Conservation (phyloP, 2,797 vertebrate species). For the Oreortyx pictus region DNA sequence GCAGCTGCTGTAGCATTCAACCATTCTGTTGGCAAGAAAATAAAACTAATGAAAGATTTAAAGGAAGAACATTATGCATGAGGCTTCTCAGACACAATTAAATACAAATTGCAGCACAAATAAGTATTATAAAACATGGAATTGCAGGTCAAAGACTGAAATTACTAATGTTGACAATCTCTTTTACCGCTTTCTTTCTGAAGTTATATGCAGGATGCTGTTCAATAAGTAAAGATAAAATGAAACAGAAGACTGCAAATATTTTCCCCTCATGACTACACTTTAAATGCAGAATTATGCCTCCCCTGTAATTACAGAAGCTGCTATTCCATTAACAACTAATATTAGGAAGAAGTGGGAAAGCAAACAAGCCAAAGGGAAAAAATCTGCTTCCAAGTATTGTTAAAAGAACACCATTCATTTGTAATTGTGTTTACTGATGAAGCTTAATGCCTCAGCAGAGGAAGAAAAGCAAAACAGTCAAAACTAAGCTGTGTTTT, state of each 20-base stretch:
- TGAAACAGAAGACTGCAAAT: not conserved
- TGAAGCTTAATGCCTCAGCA: slow-evolving; percentile 49
- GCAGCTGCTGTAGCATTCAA: slow-evolving; percentile 33
- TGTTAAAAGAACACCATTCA: slow-evolving; percentile 23
- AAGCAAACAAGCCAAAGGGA: slow-evolving; percentile 19
- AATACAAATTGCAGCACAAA: slow-evolving; percentile 34
- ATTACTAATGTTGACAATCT: not conserved
- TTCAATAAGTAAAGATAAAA: not conserved
- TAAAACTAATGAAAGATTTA: slow-evolving; percentile 43
- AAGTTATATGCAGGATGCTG: not conserved
- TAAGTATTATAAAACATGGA: slow-evolving; percentile 18
- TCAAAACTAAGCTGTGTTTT: slow-evolving; percentile 19
- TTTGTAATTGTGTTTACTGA: slow-evolving; percentile 15
- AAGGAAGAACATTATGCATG: not conserved
- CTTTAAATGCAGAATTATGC: slow-evolving; percentile 8
- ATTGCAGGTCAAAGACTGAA: slow-evolving; percentile 16
- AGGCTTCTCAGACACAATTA: slow-evolving; percentile 2
- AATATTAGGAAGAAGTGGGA: not conserved
- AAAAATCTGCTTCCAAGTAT: slow-evolving; percentile 3
- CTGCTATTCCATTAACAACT: slow-evolving; percentile 13
- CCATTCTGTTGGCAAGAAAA: slow-evolving; percentile 17
- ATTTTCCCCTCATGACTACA: not conserved
- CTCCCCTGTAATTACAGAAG: not conserved
- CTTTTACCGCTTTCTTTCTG: slow-evolving; percentile 4
- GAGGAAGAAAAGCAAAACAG: slow-evolving; percentile 19